Evolutionary conservation across 2,888 invertebrate species (phyloP), one percentile per base, ranked within the genome.

Genomic region (Drosophila ochracea): DNA sequence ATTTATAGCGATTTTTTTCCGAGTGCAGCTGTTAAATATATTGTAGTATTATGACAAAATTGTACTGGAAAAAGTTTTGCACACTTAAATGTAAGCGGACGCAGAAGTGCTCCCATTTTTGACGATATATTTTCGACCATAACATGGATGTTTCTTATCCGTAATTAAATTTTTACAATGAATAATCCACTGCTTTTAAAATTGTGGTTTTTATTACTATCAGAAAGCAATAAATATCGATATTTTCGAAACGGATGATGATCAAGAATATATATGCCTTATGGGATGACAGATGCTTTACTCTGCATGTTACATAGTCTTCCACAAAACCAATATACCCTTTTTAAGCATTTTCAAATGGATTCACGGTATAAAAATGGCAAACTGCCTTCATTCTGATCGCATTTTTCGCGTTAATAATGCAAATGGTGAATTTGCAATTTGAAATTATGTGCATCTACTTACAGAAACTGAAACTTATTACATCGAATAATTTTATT

Each of bases 401-500:
- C 19, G 6, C 7, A 30, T 25, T 41, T n/a, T 13, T 30, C 10
- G 4, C 19, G 11, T 28, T 54, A 19, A 30, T 11, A 47, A 21
- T 47, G 43, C 59, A 35, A 25, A 4, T 16, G 21, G 16, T 53
- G 16, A 58, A 53, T 47, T 52, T 57, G 43, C 16, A 59, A 64
- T 58, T 54, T 33, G 19, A 49, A 59, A 49, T 55, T 43, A 55
- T 70, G 21, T 39, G 31, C 37, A 25, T 54, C 9, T 41, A 35
- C 54, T 25, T 33, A 35, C n/a, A 54, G 39, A 13, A 37, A 50
- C 19, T 39, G 11, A 37, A 30, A 30, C 41, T 57, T 30, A 19
- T 21, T 47, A 21, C n/a, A 19, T 57, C 16, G 43, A 49, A 58
- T 47, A 53, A 53, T 49, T 62, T 73, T 53, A 25, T 41, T 59